Evolutionary conservation across 2,113 vertebrate species (phyloP).

Genomic region (Albula glossodonta): DNA sequence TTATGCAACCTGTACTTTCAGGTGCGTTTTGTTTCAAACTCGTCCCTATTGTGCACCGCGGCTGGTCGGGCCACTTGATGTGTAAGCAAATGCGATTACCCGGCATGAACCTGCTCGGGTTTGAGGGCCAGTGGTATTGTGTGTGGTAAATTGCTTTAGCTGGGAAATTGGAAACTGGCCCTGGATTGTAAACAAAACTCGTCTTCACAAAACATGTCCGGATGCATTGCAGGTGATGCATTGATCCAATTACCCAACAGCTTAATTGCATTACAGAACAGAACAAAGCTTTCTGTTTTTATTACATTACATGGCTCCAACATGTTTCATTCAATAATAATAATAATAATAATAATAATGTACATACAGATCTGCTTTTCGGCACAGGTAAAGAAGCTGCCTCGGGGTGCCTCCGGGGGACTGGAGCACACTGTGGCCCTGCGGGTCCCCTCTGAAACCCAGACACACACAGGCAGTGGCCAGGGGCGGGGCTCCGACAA

Average conservation of each 20-base stretch:
- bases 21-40: conserved; percentile 61
- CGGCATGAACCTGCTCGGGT: conserved; percentile 19
- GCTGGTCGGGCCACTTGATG: background rate
- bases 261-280: conserved; percentile 68
- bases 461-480: conserved; percentile 43
- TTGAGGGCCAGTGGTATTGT: conserved; percentile 35
- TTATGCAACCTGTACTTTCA: conserved; percentile 94
- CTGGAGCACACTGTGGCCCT: conserved; percentile 40
- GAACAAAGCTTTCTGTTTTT: conserved; percentile 55
- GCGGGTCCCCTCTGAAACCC: conserved; percentile 48
- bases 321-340: background rate
- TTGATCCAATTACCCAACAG: conserved; percentile 70
- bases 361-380: conserved; percentile 21
- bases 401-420: conserved; percentile 53
- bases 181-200: conserved; percentile 68
- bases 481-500: conserved; percentile 43
- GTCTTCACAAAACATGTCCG: conserved; percentile 63
- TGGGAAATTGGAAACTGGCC: conserved; percentile 62
- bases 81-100: background rate
- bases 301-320: background rate
- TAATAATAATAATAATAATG: background rate
- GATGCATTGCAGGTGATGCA: conserved; percentile 65
- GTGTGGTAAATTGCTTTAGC: conserved; percentile 57
- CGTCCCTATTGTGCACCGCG: background rate
- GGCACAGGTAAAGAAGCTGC: conserved; percentile 77